phyloP scores from a whole-genome alignment of 2,113 vertebrate genomes.

The Drymodes brunneopygia region DNA sequence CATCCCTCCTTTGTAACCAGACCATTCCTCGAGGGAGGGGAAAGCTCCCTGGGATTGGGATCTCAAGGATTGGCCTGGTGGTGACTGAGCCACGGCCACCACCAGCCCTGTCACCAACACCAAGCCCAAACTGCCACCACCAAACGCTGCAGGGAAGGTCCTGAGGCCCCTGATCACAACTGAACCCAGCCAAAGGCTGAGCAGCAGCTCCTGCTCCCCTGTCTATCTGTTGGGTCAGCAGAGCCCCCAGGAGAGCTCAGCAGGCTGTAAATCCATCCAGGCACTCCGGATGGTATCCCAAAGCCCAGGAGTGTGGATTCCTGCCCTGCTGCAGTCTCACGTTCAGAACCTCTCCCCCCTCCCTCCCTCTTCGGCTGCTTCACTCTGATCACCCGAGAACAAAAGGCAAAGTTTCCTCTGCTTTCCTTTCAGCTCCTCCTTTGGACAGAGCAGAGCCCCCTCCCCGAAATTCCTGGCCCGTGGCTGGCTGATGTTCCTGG shows the following conservation, averaged over 20 bases:
- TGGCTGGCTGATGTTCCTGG: neutral
- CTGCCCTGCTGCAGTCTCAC: neutral
- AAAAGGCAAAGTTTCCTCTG: neutral
- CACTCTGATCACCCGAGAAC: neutral
- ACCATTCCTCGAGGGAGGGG: neutral
- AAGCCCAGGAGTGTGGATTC: neutral
- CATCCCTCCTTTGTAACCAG: neutral
- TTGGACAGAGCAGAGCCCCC: neutral
- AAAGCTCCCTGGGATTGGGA: neutral
- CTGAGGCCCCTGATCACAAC: accelerated
- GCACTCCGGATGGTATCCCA: neutral
- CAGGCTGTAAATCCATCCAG: neutral
- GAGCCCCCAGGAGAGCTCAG: neutral
- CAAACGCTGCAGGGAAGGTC: neutral
- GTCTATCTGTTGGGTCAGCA: neutral
- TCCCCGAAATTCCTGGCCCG: neutral
- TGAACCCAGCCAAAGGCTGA: neutral
- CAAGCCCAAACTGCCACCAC: neutral
- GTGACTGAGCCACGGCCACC: neutral
- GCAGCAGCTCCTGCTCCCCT: neutral
- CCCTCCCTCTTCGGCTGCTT: neutral
- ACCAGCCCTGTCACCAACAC: neutral
- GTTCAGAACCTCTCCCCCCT: neutral
- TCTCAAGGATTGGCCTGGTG: accelerated
- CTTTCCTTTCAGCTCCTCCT: neutral